Evolutionary conservation across 2,888 invertebrate genomes (phyloP), one percentile per base, ranked within the genome.

Genomic region (Linyphia triangularis): DNA sequence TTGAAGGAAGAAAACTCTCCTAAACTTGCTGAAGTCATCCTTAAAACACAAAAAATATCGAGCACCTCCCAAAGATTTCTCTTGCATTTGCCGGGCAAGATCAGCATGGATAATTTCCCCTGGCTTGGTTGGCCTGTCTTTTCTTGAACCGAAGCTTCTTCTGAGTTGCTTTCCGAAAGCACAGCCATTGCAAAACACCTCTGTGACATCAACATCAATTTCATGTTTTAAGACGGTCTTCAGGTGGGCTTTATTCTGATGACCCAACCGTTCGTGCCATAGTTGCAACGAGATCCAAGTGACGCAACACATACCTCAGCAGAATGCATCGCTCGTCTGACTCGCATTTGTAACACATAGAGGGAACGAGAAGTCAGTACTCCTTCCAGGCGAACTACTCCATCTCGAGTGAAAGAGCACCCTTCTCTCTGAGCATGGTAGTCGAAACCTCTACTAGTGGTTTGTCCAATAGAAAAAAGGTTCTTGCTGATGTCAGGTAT

Each of bases 31-130:
- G 3, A 43, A 63, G 26, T 85, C 85, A 43, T 86, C 86, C 63
- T 72, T 81, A 61, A 81, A 81, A n/a, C 61, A 72, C 9, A 86
- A n/a, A 69, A 59, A 86, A 26, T 28, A 65, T 13, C n/a, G 24
- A 28, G 65, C 65, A 28, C 28, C 65, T 6, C 81, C 81, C 16
- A 86, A 13, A 10, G 86, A 86, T 13, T 24, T 7, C 24, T 65
- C n/a, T 40, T 69, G 70, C 72, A 79, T 72, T 0, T 81, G 86
- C 10, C 81, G 73, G 70, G 51, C 40, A 10, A 86, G 30, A 59
- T 88, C 65, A 7, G 75, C 37, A 61, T 88, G 82, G 6, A 83
- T 75, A 0, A 82, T 37, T 10, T 67, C 63, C 4, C 61, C 70
- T 19, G 59, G 9, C 16, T 13, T 16, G 6, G 40, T 26, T 3